Percentiles rank a stretch among this genome's conserved stretches.
phyloP scores from a whole-genome alignment of 2,888 invertebrate genomes.

The Xylota sylvarum region DNA sequence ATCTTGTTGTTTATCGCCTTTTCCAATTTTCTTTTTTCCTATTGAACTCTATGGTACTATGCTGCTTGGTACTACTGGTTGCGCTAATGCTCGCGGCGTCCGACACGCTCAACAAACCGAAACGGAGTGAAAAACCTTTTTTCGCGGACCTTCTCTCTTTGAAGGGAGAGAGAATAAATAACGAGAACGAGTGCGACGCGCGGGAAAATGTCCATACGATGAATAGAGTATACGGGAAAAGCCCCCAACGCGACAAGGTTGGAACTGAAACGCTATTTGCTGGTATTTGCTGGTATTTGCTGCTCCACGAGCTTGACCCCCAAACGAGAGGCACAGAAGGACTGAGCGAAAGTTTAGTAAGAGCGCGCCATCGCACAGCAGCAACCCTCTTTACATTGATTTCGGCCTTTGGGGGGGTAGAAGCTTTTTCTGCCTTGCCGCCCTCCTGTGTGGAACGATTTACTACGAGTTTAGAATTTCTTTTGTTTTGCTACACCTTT shows the following conservation, averaged over 20 bases:
- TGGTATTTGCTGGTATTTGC: no score
- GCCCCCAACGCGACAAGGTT: slow-evolving; percentile 21
- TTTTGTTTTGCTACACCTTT: slow-evolving; percentile 46
- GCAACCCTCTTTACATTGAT: slow-evolving; percentile 34
- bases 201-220: neutral
- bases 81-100: slow-evolving; percentile 78
- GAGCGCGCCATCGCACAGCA: slow-evolving; percentile 47
- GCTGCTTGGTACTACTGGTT: slow-evolving; percentile 27
- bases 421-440: slow-evolving; percentile 23
- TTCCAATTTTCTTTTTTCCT: slow-evolving; percentile 17
- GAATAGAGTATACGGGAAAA: slow-evolving; percentile 53
- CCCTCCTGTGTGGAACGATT: slow-evolving; percentile 21
- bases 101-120: slow-evolving; percentile 80
- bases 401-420: slow-evolving; percentile 2
- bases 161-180: slow-evolving; percentile 28
- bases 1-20: slow-evolving; percentile 18
- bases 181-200: no score
- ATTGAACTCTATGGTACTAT: slow-evolving; percentile 19
- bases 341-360: slow-evolving; percentile 44
- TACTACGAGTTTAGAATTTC: slow-evolving; percentile 43
- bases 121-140: slow-evolving; percentile 80
- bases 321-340: neutral
- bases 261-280: slow-evolving; percentile 45
- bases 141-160: slow-evolving; percentile 56
- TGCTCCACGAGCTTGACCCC: slow-evolving; percentile 10